These are phyloP conservation scores for Drosophila quadrilineata DNA, from an alignment of 1,140 invertebrate species.

Conservation along the genomic window DNA sequence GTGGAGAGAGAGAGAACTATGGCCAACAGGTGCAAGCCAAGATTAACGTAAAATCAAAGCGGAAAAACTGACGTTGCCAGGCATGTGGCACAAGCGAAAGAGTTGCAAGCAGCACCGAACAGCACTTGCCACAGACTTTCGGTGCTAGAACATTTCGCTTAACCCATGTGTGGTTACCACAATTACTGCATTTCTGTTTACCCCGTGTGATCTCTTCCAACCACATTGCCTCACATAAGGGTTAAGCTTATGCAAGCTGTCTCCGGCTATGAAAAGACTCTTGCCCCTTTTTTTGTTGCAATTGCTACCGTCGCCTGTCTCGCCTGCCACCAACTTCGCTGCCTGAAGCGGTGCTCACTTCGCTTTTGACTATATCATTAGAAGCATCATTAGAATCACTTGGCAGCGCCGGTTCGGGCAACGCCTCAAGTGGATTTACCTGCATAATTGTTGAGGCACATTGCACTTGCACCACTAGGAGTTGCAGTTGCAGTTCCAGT, in stretches of 20 bases:
- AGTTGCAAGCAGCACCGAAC: too few species aligned
- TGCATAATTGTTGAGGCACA: conserved; percentile 60
- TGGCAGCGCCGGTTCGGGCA: conserved; percentile 71
- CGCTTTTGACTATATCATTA: conserved; percentile 78
- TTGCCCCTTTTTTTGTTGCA: neutral
- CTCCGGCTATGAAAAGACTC: neutral
- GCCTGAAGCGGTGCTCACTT: conserved; percentile 36
- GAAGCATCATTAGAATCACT: conserved; percentile 79
- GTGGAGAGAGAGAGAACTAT: conserved; percentile 5
- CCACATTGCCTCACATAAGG: neutral
- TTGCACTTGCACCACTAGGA: too few species aligned
- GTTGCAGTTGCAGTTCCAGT: conserved; percentile 1
- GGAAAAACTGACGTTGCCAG: conserved; percentile 55
- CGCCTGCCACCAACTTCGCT: neutral
- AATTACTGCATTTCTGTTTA: neutral
- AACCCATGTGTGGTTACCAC: conserved; percentile 18
- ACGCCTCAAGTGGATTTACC: conserved; percentile 74
- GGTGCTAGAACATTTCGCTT: conserved; percentile 27
- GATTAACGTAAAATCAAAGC: conserved; percentile 78
- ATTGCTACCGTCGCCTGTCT: conserved; percentile 43
- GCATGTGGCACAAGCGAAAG: conserved; percentile 17
- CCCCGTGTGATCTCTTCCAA: neutral
- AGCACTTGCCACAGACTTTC: conserved; percentile 11
- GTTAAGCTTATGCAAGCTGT: conserved; percentile 25
- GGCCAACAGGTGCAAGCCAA: conserved; percentile 69